Evolutionary conservation across 2,888 invertebrate species (phyloP).

Genomic region (Boloria selene): DNA sequence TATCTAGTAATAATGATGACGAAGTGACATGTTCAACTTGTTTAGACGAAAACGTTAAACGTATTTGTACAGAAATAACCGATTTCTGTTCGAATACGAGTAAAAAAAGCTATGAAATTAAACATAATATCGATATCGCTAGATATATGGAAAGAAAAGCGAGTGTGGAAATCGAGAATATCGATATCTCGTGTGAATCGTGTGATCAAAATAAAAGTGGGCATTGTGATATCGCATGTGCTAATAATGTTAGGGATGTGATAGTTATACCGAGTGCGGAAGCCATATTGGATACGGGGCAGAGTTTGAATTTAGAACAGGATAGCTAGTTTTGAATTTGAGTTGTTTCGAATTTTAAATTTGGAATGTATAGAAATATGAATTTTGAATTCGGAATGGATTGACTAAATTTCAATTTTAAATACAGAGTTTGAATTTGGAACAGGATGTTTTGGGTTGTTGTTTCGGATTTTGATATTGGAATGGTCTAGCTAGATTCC

Average conservation of each 20-base stretch:
- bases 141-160: constrained; percentile 49
- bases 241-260: constrained; percentile 63
- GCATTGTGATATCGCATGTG: constrained; percentile 58
- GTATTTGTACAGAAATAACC: constrained; percentile 68
- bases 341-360: neutral
- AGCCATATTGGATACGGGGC: constrained; percentile 68
- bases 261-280: constrained; percentile 73
- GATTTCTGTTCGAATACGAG: constrained; percentile 56
- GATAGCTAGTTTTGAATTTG: constrained; percentile 15
- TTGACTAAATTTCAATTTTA: neutral
- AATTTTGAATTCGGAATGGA: neutral
- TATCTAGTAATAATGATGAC: constrained; percentile 71
- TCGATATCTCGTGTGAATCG: constrained; percentile 45
- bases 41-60: constrained; percentile 60
- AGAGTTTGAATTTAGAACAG: constrained; percentile 37
- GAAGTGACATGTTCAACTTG: constrained; percentile 49
- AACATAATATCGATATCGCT: constrained; percentile 46
- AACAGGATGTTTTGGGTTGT: neutral
- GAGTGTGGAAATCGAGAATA: constrained; percentile 43
- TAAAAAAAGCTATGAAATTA: constrained; percentile 36
- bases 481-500: too few species aligned
- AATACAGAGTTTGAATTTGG: neutral
- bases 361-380: neutral
- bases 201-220: constrained; percentile 50
- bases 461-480: neutral